Evolutionary conservation across 2,797 vertebrate genomes (phyloP).

Genomic region (Halcyon badia): DNA sequence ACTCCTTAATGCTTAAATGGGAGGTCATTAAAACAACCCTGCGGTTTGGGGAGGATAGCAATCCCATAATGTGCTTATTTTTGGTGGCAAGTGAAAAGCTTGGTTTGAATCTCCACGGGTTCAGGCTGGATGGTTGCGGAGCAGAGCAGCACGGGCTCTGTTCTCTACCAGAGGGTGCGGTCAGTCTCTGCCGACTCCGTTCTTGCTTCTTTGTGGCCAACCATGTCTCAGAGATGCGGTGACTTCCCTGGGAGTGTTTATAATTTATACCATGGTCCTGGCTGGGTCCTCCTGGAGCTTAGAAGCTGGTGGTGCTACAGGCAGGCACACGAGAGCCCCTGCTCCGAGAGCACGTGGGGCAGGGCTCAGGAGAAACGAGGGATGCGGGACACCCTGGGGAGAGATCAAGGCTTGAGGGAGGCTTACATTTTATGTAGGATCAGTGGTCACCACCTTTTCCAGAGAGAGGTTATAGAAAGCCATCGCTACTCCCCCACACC

Average conservation of each 20-base stretch:
- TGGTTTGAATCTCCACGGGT: not conserved
- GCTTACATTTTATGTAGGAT: not conserved
- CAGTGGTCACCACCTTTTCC: not conserved
- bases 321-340: not conserved
- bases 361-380: not conserved
- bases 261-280: not conserved
- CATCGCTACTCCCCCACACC: not conserved
- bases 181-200: not conserved
- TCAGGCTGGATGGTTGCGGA: not conserved
- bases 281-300: not conserved
- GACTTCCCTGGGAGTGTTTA: not conserved
- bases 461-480: not conserved
- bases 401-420: not conserved
- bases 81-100: constrained; percentile 40
- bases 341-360: rapidly evolving
- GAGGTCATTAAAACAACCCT: constrained; percentile 56
- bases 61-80: constrained; percentile 28
- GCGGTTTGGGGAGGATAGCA: constrained; percentile 48
- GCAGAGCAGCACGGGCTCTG: not conserved
- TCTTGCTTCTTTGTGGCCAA: not conserved
- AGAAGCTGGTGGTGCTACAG: not conserved
- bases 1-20: constrained; percentile 57
- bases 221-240: not conserved
- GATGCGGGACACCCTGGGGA: not conserved
- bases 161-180: not conserved